These are phyloP conservation scores for Coluber constrictor DNA, from an alignment of 2,797 vertebrate genomes.

Conservation along the genomic window DNA sequence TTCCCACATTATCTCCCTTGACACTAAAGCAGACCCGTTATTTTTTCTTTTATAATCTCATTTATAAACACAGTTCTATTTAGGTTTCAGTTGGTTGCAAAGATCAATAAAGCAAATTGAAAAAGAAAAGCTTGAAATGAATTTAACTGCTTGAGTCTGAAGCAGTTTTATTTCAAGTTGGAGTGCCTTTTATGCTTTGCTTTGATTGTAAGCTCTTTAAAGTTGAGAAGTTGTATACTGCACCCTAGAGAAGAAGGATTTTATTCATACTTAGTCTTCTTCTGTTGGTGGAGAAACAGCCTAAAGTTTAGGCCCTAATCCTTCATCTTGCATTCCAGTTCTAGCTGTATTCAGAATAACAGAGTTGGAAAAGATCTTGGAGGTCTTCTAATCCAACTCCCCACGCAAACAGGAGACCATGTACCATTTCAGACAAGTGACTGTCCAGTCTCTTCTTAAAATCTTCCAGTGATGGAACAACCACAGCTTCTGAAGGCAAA, in stretches of 20 bases:
- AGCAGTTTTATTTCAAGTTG: not conserved
- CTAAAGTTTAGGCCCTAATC: not conserved
- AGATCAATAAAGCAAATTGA: slow-evolving; percentile 36
- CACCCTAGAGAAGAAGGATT: not conserved
- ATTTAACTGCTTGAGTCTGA: slow-evolving; percentile 47
- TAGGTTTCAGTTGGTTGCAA: slow-evolving; percentile 20
- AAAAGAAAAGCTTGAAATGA: slow-evolving; percentile 40
- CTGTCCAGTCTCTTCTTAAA: not conserved
- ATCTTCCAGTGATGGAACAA: not conserved
- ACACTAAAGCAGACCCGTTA: not conserved
- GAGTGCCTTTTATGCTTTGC: slow-evolving; percentile 3
- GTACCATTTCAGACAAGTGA: not conserved
- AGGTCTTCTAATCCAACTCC: not conserved
- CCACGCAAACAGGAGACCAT: not conserved
- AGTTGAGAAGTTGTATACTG: not conserved
- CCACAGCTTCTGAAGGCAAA: not conserved
- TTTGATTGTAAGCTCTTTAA: not conserved
- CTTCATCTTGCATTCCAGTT: not conserved
- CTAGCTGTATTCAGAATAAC: not conserved
- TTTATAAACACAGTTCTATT: not conserved
- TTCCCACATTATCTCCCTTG: not conserved
- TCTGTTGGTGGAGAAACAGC: not conserved
- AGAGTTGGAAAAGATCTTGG: not conserved
- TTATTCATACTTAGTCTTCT: not conserved
- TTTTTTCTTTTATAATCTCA: not conserved